phyloP scores from a whole-genome alignment of 2,888 invertebrate genomes.

The Lasioglossum leucozonium region DNA sequence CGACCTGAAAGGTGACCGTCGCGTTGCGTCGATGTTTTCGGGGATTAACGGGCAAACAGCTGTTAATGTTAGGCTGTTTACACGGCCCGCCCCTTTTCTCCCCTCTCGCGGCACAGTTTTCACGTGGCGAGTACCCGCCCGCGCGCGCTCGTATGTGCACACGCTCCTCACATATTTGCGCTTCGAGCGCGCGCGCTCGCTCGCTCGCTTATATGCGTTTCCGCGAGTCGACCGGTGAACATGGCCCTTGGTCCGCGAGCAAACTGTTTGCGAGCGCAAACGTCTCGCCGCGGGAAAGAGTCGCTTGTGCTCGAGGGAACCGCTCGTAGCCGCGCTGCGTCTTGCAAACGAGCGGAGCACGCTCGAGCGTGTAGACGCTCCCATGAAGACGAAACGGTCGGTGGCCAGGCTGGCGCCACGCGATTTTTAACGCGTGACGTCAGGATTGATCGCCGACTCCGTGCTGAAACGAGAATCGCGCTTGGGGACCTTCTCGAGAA shows the following conservation, averaged over 20 bases:
- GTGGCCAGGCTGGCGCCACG: constrained; percentile 3
- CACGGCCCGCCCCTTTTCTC: neutral
- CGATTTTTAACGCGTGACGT: constrained; percentile 5
- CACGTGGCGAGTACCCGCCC: neutral
- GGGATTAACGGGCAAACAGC: neutral
- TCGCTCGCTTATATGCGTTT: constrained; percentile 36
- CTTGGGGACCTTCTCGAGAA: neutral
- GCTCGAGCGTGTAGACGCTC: neutral
- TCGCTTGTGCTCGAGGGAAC: constrained; percentile 1
- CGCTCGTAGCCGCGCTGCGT: neutral
- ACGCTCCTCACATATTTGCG: constrained; percentile 39
- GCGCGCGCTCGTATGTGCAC: constrained; percentile 19
- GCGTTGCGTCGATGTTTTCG: neutral
- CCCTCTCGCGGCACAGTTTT: neutral
- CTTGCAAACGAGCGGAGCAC: neutral
- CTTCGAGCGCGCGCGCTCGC: neutral
- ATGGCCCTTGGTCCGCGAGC: neutral
- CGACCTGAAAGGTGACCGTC: neutral
- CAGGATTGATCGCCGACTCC: neutral
- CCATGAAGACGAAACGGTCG: constrained; percentile 17
- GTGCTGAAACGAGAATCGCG: neutral
- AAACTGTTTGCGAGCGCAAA: constrained; percentile 34
- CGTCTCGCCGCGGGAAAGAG: constrained; percentile 10
- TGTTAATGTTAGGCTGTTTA: neutral
- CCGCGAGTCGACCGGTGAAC: neutral